These are phyloP conservation scores for Callorhinus ursinus DNA, from an alignment of 2,113 vertebrate species.

Conservation along the genomic window DNA sequence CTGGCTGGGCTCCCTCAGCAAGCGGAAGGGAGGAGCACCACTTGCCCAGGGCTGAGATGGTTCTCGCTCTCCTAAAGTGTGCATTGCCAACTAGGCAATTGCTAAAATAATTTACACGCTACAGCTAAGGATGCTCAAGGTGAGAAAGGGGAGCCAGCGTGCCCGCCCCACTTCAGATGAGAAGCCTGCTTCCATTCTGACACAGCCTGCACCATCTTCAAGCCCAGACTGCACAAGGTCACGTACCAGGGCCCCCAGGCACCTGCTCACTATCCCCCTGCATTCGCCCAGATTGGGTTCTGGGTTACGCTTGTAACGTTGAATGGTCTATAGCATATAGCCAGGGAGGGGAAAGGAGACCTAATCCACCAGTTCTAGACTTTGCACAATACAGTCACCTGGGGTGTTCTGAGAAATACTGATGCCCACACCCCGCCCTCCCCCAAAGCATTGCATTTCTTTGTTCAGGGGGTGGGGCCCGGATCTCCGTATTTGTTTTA, in stretches of 20 bases:
- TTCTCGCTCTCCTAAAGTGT: background rate
- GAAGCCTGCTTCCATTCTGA: background rate
- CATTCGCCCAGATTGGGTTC: background rate
- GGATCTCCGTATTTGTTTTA: background rate
- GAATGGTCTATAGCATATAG: accelerated
- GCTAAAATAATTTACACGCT: background rate
- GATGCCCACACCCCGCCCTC: background rate
- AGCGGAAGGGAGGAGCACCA: background rate
- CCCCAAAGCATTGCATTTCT: background rate
- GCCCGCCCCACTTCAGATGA: accelerated
- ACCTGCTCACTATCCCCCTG: background rate
- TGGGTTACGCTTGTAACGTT: accelerated
- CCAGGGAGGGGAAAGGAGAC: accelerated
- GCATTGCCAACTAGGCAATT: background rate
- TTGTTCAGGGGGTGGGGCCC: background rate
- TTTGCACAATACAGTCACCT: background rate
- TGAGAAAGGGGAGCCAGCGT: background rate
- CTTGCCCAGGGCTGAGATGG: accelerated
- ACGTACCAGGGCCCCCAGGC: background rate
- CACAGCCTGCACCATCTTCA: accelerated
- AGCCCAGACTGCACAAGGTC: background rate
- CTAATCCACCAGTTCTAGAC: background rate
- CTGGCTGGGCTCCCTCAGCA: accelerated
- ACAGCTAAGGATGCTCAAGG: background rate
- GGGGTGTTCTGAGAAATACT: background rate